Evolutionary conservation across 2,113 vertebrate species (phyloP), one percentile per base, ranked within the genome.

Genomic region (Chionodraco myersi): DNA sequence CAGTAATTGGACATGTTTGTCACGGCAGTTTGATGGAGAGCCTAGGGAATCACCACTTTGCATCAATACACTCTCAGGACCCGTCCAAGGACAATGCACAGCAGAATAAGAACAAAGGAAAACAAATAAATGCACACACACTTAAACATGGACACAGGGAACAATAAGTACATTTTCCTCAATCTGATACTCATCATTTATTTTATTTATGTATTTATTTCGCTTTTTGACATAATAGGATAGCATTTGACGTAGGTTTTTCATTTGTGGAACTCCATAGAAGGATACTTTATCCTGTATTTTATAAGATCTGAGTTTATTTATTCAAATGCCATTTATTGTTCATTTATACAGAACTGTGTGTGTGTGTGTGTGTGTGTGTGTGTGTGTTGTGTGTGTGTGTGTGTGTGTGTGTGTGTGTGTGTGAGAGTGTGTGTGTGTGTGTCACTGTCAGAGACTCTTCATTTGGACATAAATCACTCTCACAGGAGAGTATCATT

Each of bases 41-140:
- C 66, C 52, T 0, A 2, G 54, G 48, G 36, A 77, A 84, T 82
- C 53, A 45, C 68, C 54, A 56, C 64, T 72, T 77, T 77, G 64
- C 44, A 70, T 86, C 82, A 77, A 89, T 87, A 82, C 85, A 77
- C 44, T 70, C 61, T 84, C 68, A 61, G 52, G 41, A 83, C 69
- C 71, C 70, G 81, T 83, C 51, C 70, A 63, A 59, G 73, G 58
- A 65, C 48, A 54, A 78, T 54, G 51, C 18, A 49, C 26, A 48
- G 60, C 15, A 45, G 57, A 44, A 10, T n/a, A 61, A 49, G 5
- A 69, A 15, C 34, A 51, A 21, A 15, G 21, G 8, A 0, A 72
- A 48, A 64, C 58, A 72, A 70, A 59, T 36, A 52, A 16, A 49
- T 65, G 54, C 15, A 47, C 5, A 10, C 12, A 54, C 11, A n/a